Conservation (phyloP, 2,888 invertebrate species). For the Subacronicta megacephala region DNA sequence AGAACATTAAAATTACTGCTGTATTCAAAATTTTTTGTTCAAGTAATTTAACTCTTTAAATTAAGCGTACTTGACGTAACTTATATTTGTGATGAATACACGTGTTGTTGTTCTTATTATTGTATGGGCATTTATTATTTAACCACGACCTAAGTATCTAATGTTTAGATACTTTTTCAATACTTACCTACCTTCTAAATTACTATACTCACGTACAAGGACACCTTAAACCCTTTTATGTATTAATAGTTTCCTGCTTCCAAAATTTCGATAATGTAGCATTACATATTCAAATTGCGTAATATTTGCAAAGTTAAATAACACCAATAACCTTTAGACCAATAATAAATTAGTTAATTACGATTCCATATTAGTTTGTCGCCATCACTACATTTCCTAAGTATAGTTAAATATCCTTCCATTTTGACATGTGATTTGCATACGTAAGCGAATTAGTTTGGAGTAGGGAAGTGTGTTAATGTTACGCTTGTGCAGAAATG, state of each 20-base stretch:
- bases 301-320: not conserved
- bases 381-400: conserved; percentile 8
- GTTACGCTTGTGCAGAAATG: conserved; percentile 21
- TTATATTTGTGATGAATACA: not conserved
- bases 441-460: conserved; percentile 26
- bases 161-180: no score
- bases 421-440: conserved; percentile 29
- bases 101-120: no score
- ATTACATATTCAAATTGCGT: not conserved
- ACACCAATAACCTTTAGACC: not conserved
- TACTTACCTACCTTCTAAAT: no score
- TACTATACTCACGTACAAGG: no score
- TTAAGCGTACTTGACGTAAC: not conserved
- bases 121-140: no score
- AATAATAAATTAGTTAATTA: not conserved
- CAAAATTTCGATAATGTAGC: not conserved
- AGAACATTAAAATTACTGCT: conserved; percentile 18
- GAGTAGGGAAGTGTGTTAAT: conserved; percentile 15
- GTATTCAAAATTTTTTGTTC: conserved; percentile 14
- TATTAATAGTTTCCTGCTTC: not conserved
- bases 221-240: not conserved
- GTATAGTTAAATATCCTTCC: conserved; percentile 10
- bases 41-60: not conserved
- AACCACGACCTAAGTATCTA: no score
- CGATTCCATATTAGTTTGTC: conserved; percentile 4